Evolutionary conservation across 2,888 invertebrate species (phyloP).

Genomic region (Andrena trimmerana): DNA sequence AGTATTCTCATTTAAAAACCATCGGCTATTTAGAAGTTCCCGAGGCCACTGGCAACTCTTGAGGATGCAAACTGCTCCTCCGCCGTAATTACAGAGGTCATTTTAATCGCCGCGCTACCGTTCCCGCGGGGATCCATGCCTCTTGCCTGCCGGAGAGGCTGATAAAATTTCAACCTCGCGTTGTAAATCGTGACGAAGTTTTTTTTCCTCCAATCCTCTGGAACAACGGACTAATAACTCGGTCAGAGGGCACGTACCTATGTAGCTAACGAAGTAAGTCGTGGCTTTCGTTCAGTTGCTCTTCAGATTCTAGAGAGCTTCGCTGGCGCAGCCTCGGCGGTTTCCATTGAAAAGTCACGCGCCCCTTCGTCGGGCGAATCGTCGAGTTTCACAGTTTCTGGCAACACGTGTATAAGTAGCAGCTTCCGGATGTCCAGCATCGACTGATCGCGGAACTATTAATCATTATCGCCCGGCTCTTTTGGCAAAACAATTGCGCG

Average conservation of each 20-base stretch:
- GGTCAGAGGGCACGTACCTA: neutral
- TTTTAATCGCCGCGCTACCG: conserved; percentile 20
- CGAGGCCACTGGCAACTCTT: neutral
- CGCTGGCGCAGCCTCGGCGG: neutral
- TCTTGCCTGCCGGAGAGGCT: neutral
- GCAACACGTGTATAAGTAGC: neutral
- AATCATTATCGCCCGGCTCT: conserved; percentile 30
- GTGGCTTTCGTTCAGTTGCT: neutral
- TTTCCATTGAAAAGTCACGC: neutral
- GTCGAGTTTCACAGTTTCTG: conserved; percentile 17
- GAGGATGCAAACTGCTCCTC: neutral
- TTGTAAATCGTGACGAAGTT: neutral
- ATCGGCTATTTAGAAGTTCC: conserved; percentile 13
- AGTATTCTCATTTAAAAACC: conserved; percentile 42
- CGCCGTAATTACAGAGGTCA: conserved; percentile 21
- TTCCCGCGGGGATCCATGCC: neutral
- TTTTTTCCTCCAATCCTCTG: neutral
- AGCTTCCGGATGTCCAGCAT: neutral
- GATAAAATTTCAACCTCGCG: neutral
- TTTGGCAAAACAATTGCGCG: conserved; percentile 30
- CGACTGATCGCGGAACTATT: conserved; percentile 30
- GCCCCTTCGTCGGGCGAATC: conserved; percentile 2
- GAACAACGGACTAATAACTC: neutral
- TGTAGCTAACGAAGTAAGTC: neutral
- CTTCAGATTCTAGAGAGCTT: neutral